A percentile compares a stretch with the other conserved stretches of the same genome.
phyloP scores from a whole-genome alignment of 2,797 vertebrate genomes.

The Lutjanus argentimaculatus region DNA sequence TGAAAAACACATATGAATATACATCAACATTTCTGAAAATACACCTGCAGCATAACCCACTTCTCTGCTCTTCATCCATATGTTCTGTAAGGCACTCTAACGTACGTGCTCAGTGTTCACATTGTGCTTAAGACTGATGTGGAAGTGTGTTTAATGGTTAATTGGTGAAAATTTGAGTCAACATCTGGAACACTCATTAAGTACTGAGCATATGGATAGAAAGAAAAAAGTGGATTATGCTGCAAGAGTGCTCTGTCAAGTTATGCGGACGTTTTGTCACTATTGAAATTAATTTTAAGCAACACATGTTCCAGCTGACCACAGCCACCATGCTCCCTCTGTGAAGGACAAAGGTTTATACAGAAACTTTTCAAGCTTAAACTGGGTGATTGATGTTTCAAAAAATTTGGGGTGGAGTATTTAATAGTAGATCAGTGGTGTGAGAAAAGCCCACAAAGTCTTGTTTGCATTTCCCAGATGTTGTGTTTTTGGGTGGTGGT shows the following conservation, averaged over 20 bases:
- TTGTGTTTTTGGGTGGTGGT: background rate
- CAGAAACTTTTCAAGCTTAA: conserved; percentile 9
- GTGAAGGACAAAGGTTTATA: background rate
- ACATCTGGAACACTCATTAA: background rate
- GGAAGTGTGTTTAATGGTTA: conserved; percentile 19
- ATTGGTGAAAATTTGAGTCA: background rate
- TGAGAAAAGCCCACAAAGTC: conserved; percentile 3
- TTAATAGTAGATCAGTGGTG: background rate
- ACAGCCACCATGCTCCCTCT: background rate
- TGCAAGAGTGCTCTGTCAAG: background rate
- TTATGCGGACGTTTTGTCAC: conserved; percentile 3
- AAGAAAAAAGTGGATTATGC: background rate
- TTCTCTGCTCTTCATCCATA: conserved; percentile 21
- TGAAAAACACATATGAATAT: conserved; percentile 11
- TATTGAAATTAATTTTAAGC: background rate
- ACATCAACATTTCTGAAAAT: conserved; percentile 1
- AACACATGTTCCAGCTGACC: background rate
- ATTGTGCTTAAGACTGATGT: conserved; percentile 14
- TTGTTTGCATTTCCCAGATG: conserved; percentile 1
- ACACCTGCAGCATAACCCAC: conserved; percentile 1
- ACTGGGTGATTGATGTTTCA: background rate
- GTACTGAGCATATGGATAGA: background rate
- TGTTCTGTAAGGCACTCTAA: background rate
- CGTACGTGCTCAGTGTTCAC: conserved; percentile 14
- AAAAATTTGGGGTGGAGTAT: background rate